These are phyloP conservation scores for Hermaeophaga mercurialis DNA, from an alignment of 2,888 invertebrate genomes.

Conservation along the genomic window DNA sequence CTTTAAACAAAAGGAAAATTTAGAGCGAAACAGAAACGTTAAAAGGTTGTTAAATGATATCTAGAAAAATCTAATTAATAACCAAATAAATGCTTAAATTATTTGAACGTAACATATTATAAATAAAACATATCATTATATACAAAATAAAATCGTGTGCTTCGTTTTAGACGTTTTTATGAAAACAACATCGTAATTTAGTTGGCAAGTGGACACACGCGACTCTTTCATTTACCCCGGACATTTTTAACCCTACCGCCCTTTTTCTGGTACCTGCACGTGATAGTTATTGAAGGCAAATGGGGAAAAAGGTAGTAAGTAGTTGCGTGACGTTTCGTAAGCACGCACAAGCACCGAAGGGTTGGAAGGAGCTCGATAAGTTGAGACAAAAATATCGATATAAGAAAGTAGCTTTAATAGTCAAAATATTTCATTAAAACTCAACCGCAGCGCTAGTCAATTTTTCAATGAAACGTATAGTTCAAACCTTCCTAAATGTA, in stretches of 20 bases:
- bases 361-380: neutral
- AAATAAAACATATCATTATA: too few relatives aligned
- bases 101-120: too few relatives aligned
- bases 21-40: too few relatives aligned
- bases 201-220: conserved; percentile 26
- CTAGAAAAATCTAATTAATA: too few relatives aligned
- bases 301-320: conserved; percentile 1
- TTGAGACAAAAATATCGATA: neutral
- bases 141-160: too few relatives aligned
- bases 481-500: too few relatives aligned
- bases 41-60: too few relatives aligned
- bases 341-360: neutral
- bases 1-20: too few relatives aligned
- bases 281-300: conserved; percentile 26
- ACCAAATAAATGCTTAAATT: too few relatives aligned
- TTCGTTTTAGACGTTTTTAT: neutral
- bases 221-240: conserved; percentile 20
- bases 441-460: too few relatives aligned
- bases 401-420: neutral
- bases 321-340: conserved; percentile 12
- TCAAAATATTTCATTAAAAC: neutral
- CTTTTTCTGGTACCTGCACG: conserved; percentile 36
- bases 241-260: conserved; percentile 25
- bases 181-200: neutral
- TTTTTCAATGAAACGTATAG: too few relatives aligned